A percentile compares a stretch with the other conserved stretches of the same genome.
phyloP scores from a whole-genome alignment of 2,888 invertebrate genomes.

The Bellardia pandia region DNA sequence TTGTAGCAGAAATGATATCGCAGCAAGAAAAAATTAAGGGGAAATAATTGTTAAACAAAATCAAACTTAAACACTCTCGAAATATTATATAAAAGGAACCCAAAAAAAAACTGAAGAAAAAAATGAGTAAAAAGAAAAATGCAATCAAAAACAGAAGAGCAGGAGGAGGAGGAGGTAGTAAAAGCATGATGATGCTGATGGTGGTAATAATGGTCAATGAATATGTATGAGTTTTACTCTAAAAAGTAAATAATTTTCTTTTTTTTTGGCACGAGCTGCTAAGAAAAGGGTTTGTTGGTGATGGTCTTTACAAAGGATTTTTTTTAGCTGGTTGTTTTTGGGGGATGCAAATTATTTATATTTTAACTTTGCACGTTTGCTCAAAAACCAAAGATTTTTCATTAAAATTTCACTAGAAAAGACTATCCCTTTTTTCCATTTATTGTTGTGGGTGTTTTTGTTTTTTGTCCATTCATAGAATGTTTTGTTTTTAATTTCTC shows the following conservation, averaged over 20 bases:
- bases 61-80: conserved; percentile 25
- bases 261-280: conserved; percentile 19
- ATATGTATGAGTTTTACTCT: conserved; percentile 65
- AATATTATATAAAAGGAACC: conserved; percentile 17
- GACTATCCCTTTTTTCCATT: conserved; percentile 56
- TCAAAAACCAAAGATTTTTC: conserved; percentile 69
- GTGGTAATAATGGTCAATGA: conserved; percentile 72
- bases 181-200: conserved; percentile 43
- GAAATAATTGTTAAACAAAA: conserved; percentile 44
- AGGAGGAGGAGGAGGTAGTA: background rate
- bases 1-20: conserved; percentile 19
- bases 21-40: conserved; percentile 15
- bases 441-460: conserved; percentile 63
- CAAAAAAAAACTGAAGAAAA: conserved; percentile 14
- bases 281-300: conserved; percentile 42
- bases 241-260: conserved; percentile 53
- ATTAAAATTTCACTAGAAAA: conserved; percentile 60
- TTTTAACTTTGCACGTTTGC: conserved; percentile 42
- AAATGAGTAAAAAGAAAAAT: conserved; percentile 32
- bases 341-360: conserved; percentile 68
- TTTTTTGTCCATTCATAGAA: background rate
- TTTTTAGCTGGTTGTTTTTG: conserved; percentile 6
- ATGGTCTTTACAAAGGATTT: conserved; percentile 42
- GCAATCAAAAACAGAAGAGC: background rate
- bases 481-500: conserved; percentile 46